phyloP scores from a whole-genome alignment of 1,140 invertebrate species.

The Drosophila nasuta region DNA sequence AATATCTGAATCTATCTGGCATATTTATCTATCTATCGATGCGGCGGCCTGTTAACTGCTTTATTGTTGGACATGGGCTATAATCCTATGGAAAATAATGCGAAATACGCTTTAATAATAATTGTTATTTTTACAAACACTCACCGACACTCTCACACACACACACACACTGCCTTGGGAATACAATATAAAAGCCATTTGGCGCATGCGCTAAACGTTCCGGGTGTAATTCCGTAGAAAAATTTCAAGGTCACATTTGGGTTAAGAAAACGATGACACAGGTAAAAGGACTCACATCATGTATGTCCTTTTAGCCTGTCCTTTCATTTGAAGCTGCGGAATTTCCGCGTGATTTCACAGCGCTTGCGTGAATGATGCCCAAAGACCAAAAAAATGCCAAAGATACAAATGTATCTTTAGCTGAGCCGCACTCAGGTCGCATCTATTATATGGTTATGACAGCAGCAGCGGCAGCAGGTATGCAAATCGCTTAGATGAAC shows the following conservation, averaged over 20 bases:
- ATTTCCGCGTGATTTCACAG: conserved; percentile 75
- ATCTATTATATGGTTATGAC: conserved; percentile 15
- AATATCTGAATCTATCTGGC: not conserved
- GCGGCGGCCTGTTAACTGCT: conserved; percentile 30
- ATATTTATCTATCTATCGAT: conserved; percentile 17
- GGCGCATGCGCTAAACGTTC: conserved; percentile 78
- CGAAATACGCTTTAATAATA: conserved; percentile 83
- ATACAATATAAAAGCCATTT: conserved; percentile 79
- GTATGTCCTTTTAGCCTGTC: conserved; percentile 54
- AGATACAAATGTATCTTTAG: conserved; percentile 31
- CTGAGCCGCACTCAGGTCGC: not conserved
- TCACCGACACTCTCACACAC: conserved; percentile 38
- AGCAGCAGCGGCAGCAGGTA: conserved; percentile 52
- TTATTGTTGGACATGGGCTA: conserved; percentile 69
- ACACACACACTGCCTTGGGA: too few species aligned
- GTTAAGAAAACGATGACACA: conserved; percentile 54
- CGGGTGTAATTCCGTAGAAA: conserved; percentile 76
- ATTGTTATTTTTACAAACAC: conserved; percentile 79
- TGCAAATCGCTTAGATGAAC: conserved; percentile 73
- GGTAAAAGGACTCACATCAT: conserved; percentile 58
- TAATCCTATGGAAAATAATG: conserved; percentile 83
- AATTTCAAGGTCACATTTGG: conserved; percentile 77
- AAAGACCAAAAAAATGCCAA: conserved; percentile 21
- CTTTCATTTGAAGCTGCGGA: conserved; percentile 72
- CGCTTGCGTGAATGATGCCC: conserved; percentile 74